These are phyloP conservation scores for Arvicanthis niloticus DNA, from an alignment of 2,113 vertebrate genomes.

Conservation along the genomic window DNA sequence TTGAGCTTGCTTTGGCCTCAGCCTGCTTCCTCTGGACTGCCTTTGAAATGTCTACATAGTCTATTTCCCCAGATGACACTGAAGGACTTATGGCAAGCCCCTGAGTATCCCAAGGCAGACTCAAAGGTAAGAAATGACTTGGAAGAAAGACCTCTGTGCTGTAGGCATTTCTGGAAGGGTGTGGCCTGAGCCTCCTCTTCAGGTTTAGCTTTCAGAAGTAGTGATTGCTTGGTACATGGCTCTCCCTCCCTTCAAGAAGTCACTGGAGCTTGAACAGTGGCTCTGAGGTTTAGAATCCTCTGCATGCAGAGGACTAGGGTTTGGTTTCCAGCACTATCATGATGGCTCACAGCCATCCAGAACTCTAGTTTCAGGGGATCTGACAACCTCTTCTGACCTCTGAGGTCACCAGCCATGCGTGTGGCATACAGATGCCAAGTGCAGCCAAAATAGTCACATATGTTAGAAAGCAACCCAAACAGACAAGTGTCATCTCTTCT, in stretches of 20 bases:
- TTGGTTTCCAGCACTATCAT: too few species aligned
- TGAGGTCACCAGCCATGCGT: not conserved
- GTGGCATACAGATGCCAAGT: too few species aligned
- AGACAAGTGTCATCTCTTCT: not conserved
- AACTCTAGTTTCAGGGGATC: not conserved
- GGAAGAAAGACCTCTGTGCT: conserved; percentile 11
- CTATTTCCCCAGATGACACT: not conserved
- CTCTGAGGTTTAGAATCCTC: not conserved
- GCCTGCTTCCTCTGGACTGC: not conserved
- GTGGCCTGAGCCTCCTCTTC: not conserved
- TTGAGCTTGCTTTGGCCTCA: conserved; percentile 4
- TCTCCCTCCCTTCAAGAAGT: not conserved
- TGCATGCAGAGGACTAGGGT: not conserved
- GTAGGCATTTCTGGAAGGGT: not conserved
- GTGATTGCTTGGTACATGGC: not conserved
- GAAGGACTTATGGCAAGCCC: not conserved
- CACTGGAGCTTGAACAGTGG: not conserved
- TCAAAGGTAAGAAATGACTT: conserved; percentile 1
- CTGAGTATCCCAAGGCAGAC: not conserved
- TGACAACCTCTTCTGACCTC: not conserved
- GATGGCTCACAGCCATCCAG: not conserved
- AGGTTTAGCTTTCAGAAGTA: not conserved
- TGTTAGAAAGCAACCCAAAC: not conserved
- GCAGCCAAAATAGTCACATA: not conserved
- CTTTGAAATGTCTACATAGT: not conserved